Percentiles rank a stretch among this genome's conserved stretches.
phyloP scores from a whole-genome alignment of 2,113 vertebrate species.

The Poecile atricapillus region DNA sequence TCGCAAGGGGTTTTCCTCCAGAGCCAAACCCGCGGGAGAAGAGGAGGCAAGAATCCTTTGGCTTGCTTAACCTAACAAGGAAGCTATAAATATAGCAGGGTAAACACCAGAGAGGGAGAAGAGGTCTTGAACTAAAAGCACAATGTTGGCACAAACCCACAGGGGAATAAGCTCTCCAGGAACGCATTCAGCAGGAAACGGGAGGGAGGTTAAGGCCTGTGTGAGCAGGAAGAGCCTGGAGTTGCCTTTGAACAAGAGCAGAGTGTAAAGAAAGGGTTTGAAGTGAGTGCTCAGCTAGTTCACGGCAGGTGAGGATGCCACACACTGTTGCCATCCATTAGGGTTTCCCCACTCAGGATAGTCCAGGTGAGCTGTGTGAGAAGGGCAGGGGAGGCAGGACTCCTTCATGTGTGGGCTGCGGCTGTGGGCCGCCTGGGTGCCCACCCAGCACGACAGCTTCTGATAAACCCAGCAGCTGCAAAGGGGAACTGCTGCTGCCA shows the following conservation, averaged over 20 bases:
- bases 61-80: neutral
- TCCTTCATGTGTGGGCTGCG: neutral
- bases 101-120: conserved; percentile 16
- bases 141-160: conserved; percentile 53
- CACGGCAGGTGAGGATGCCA: neutral
- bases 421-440: neutral
- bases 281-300: neutral
- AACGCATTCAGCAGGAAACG: conserved; percentile 16
- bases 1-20: neutral
- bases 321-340: fast-evolving
- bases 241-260: neutral
- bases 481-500: neutral
- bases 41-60: conserved; percentile 5
- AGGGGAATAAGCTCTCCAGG: conserved; percentile 49
- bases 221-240: conserved; percentile 22
- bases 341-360: neutral
- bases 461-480: neutral
- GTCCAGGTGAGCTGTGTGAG: neutral
- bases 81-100: conserved; percentile 52
- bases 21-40: neutral
- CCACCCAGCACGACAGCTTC: neutral
- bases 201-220: neutral
- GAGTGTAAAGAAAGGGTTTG: neutral
- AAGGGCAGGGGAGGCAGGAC: neutral
- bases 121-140: conserved; percentile 58